Evolutionary conservation across 2,113 vertebrate species (phyloP), one percentile per base, ranked within the genome.

Genomic region (Tympanuchus pallidicinctus): DNA sequence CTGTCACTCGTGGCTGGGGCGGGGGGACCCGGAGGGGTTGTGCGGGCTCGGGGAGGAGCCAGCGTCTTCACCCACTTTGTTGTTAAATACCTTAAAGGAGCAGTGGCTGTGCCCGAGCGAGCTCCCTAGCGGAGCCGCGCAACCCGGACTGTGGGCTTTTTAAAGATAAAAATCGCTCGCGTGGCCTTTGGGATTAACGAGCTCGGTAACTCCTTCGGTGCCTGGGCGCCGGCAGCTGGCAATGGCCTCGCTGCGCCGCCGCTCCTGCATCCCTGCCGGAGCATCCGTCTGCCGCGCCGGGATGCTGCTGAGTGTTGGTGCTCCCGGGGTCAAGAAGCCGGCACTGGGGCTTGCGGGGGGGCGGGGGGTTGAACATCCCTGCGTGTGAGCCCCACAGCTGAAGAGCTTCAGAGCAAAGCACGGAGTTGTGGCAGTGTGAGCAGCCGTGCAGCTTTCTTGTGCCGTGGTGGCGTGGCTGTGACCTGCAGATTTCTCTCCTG

Each of bases 41-140:
- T 84, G 38, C 82, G 32, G 84, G 42, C 75, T 89, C 95, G 65
- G 96, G 96, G 96, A 94, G 96, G 96, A 96, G 96, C 95, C 88
- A 94, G 82, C 12, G 66, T 30, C 50, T 91, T 95, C 94, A 86
- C 78, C 94, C 91, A 88, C 90, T 93, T 97, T 95, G 96, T 95
- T 94, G 92, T 94, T 94, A 76, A 94, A 89, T 94, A 93, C 96
- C 96, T 97, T 96, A 97, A 96, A 97, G 96, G 96, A 95, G 94
- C 96, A 95, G 95, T 30, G 65, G 94, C 95, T 84, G 92, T 89
- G 92, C 88, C 91, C 85, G 71, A 91, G 90, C 66, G 54, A 72
- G 91, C 94, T 94, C 91, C 90, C 77, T 84, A 79, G 92, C 69
- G 74, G 50, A 88, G 95, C 82, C 47, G 50, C 2, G 32, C 90